Evolutionary conservation across 2,113 vertebrate genomes (phyloP).

Genomic region (Campylomormyrus tamandua): DNA sequence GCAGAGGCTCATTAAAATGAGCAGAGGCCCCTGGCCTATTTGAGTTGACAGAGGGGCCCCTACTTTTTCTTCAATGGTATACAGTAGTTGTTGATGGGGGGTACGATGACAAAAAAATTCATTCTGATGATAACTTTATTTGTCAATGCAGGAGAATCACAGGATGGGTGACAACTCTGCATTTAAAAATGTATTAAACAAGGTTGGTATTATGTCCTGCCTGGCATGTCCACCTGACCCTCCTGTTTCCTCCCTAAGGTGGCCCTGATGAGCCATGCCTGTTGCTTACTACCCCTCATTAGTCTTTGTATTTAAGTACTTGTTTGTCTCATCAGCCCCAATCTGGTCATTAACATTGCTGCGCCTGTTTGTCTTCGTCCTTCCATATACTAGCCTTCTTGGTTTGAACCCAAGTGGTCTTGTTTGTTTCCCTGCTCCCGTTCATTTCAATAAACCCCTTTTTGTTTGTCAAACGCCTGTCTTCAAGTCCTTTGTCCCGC

Average conservation of each 20-base stretch:
- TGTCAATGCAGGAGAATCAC: background rate
- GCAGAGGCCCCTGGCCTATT: background rate
- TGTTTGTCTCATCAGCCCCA: background rate
- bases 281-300: background rate
- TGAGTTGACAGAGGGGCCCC: background rate
- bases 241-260: background rate
- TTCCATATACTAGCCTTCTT: background rate
- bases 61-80: background rate
- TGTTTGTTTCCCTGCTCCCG: background rate
- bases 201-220: background rate
- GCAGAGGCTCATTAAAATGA: background rate
- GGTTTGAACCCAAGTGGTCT: background rate
- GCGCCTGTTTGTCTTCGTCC: background rate
- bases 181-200: background rate
- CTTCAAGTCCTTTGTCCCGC: background rate
- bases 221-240: background rate
- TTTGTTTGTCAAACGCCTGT: background rate
- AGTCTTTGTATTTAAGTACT: background rate
- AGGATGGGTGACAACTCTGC: background rate
- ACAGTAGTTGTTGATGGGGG: background rate
- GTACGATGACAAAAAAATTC: background rate
- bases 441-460: background rate
- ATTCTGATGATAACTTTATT: background rate
- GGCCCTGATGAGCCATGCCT: background rate
- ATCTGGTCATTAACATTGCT: background rate